phyloP scores from a whole-genome alignment of 2,113 vertebrate genomes.

The Scomber japonicus region DNA sequence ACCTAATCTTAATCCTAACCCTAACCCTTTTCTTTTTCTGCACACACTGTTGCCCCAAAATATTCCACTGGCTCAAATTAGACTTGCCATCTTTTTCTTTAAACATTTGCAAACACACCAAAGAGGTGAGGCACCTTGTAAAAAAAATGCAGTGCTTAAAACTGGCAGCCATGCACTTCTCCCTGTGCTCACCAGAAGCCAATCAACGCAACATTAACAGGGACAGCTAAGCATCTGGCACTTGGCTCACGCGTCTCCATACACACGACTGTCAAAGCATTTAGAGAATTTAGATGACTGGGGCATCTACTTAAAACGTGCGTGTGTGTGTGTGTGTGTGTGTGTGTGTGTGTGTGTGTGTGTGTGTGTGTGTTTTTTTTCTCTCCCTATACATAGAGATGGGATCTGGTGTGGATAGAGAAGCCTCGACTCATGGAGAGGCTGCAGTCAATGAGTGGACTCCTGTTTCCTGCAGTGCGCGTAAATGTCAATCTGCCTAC shows the following conservation, averaged over 20 bases:
- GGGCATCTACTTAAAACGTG: constrained; percentile 1
- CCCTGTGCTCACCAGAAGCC: constrained; percentile 45
- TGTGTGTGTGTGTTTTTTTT: not conserved
- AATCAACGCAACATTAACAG: constrained; percentile 61
- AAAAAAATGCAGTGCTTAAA: constrained; percentile 5
- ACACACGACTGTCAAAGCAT: constrained; percentile 40
- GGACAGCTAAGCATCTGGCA: constrained; percentile 54
- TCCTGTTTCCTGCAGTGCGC: constrained; percentile 77
- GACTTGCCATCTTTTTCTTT: constrained; percentile 6
- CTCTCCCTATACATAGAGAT: not conserved
- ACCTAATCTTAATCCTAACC: no score
- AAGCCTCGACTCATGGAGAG: constrained; percentile 39
- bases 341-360: not conserved
- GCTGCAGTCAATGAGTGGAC: constrained; percentile 74
- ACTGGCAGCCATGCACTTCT: constrained; percentile 38
- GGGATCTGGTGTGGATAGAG: constrained; percentile 13
- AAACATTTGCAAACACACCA: constrained; percentile 53
- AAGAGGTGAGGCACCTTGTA: constrained; percentile 37
- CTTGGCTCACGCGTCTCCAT: constrained; percentile 30
- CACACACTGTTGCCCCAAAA: not conserved
- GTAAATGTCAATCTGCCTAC: constrained; percentile 68
- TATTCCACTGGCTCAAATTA: constrained; percentile 21
- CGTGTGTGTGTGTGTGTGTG: not conserved
- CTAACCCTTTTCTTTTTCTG: not conserved
- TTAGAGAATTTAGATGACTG: constrained; percentile 24